Evolutionary conservation across 2,888 invertebrate species (phyloP).

Genomic region (Amiota communis): DNA sequence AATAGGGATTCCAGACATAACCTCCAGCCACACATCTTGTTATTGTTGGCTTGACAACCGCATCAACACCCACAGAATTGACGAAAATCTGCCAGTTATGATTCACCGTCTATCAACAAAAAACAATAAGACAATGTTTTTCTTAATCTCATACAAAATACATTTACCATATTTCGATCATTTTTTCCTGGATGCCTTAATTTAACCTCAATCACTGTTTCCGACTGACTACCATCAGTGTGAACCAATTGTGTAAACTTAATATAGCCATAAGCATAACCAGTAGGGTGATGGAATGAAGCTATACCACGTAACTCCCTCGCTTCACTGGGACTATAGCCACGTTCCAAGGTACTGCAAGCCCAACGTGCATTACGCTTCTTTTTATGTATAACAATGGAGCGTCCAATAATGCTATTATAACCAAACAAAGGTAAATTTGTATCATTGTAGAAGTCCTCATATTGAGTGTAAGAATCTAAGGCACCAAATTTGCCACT

Average conservation of each 20-base stretch:
- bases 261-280: conserved; percentile 89
- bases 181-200: conserved; percentile 89
- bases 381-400: conserved; percentile 86
- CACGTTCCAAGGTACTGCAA: conserved; percentile 88
- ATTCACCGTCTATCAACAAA: conserved; percentile 78
- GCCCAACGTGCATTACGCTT: conserved; percentile 81
- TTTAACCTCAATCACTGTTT: conserved; percentile 92
- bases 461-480: conserved; percentile 77
- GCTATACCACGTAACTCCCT: conserved; percentile 89
- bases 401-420: conserved; percentile 88
- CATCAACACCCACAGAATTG: conserved; percentile 93
- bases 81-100: conserved; percentile 94
- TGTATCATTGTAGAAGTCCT: conserved; percentile 83
- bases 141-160: not conserved
- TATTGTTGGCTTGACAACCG: conserved; percentile 83
- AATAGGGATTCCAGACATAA: conserved; percentile 93
- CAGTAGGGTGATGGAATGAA: conserved; percentile 89
- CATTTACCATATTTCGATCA: conserved; percentile 84
- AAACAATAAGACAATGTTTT: conserved; percentile 21
- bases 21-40: conserved; percentile 93
- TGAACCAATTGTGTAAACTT: conserved; percentile 92
- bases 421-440: conserved; percentile 87
- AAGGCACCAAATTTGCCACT: conserved; percentile 89
- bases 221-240: conserved; percentile 88
- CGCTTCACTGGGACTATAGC: conserved; percentile 90